Evolutionary conservation across 1,140 invertebrate genomes (phyloP), one percentile per base, ranked within the genome.

Genomic region (Zaprionus kolodkinae): DNA sequence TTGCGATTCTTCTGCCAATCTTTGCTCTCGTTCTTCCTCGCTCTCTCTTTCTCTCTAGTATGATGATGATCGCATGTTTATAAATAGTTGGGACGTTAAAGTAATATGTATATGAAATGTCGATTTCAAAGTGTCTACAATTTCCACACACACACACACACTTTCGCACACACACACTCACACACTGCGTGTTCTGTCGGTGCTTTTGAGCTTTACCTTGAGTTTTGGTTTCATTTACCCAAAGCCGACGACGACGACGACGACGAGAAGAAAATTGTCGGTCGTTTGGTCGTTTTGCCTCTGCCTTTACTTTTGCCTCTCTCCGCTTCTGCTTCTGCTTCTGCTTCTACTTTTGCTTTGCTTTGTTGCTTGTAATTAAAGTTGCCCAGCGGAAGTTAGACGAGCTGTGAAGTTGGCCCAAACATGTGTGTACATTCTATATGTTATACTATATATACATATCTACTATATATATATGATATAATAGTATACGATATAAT

Each of bases 1-100:
- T 62, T 56, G 55, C 25, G 65, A 69, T 74, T 63, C 66, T 70
- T 63, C 45, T 81, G 73, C 15, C 55, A 13, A 48, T 3, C 4
- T 6, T 70, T 55, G 27, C 54, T 36, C 38, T 40, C 52, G 38
- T 45, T 75, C 21, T 61, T 76, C 63, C 66, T 72, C 27, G 48
- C 9, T 17, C n/a, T 25, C n/a, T 62, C 33, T 54, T 48, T 72
- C 65, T 75, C 68, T 48, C 74, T 30, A 30, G 27, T 6, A 30
- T 30, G 27, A 54, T 66, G 84, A 76, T 88, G 85, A 89, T 85
- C 78, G 78, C 85, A 89, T 89, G 78, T 79, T 89, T 89, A 89
- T 81, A 89, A 89, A 89, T 89, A 89, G 86, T 81, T 67, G 57
- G 69, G 45, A 79, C 63, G 61, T 67, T 73, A 66, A 79, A 77